These are phyloP conservation scores for Sarcoramphus papa DNA, from an alignment of 2,797 vertebrate species.

Conservation along the genomic window DNA sequence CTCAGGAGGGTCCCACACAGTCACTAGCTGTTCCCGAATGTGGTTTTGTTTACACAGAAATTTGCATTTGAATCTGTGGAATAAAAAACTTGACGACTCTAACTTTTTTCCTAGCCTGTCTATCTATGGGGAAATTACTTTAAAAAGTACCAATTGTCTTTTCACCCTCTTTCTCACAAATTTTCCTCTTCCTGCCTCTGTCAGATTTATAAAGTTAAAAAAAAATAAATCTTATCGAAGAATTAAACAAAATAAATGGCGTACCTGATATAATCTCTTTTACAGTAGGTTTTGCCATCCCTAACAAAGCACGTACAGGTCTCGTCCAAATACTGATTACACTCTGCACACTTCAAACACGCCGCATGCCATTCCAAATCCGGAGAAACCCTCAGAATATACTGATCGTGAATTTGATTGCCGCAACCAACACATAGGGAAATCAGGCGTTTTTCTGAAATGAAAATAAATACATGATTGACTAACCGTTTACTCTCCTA, in stretches of 20 bases:
- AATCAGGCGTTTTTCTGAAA: constrained; percentile 93
- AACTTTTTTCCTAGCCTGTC: neutral
- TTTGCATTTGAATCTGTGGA: neutral
- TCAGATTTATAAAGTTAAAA: neutral
- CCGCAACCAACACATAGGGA: constrained; percentile 96
- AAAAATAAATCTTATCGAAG: neutral
- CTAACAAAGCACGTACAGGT: constrained; percentile 96
- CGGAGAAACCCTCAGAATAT: constrained; percentile 93
- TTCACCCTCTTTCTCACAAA: neutral
- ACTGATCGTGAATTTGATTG: constrained; percentile 97
- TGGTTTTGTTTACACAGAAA: neutral
- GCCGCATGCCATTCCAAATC: constrained; percentile 97
- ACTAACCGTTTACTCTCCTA: constrained; percentile 75
- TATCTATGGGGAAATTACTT: neutral
- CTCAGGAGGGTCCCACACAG: neutral
- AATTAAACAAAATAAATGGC: constrained; percentile 35
- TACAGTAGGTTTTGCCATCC: constrained; percentile 96
- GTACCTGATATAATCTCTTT: constrained; percentile 96
- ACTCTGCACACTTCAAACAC: constrained; percentile 94
- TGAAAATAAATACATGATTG: constrained; percentile 79
- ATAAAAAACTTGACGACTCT: neutral
- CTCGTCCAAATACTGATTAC: constrained; percentile 95
- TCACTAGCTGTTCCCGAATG: neutral
- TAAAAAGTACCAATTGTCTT: neutral
- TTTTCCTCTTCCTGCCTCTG: neutral